Percentiles rank a stretch among this genome's conserved stretches.
Conservation (phyloP, 2,888 invertebrate species). For the Ditylenchus weischeri region DNA sequence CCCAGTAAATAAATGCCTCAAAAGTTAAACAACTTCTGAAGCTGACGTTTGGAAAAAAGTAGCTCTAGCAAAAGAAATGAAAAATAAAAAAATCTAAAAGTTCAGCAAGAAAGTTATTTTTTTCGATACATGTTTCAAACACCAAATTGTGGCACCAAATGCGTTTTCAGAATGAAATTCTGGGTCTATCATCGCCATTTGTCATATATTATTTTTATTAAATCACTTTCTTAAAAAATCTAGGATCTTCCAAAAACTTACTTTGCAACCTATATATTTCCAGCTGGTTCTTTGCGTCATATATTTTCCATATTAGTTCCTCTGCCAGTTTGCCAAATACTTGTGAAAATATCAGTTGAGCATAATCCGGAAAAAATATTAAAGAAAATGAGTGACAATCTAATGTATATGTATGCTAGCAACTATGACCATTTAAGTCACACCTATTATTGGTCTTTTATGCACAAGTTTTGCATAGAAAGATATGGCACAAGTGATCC, state of each 20-base stretch:
- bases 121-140: too few relatives aligned
- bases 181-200: too few relatives aligned
- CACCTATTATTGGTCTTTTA: constrained; percentile 9
- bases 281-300: neutral
- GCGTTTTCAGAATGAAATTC: too few relatives aligned
- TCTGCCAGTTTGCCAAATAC: constrained; percentile 5
- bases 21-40: too few relatives aligned
- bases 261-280: neutral
- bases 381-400: constrained; percentile 3
- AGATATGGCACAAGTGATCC: constrained; percentile 9
- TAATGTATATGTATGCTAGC: constrained; percentile 2
- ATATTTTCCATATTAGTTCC: neutral
- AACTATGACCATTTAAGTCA: neutral
- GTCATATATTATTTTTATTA: neutral
- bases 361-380: neutral
- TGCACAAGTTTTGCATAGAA: constrained; percentile 5
- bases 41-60: too few relatives aligned
- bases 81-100: too few relatives aligned
- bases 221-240: neutral
- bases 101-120: too few relatives aligned
- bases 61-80: too few relatives aligned
- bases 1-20: too few relatives aligned
- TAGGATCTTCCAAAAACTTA: neutral
- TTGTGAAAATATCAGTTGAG: neutral
- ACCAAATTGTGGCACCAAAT: neutral